Conservation (phyloP, 2,888 invertebrate genomes). For the Luffia ferchaultella region DNA sequence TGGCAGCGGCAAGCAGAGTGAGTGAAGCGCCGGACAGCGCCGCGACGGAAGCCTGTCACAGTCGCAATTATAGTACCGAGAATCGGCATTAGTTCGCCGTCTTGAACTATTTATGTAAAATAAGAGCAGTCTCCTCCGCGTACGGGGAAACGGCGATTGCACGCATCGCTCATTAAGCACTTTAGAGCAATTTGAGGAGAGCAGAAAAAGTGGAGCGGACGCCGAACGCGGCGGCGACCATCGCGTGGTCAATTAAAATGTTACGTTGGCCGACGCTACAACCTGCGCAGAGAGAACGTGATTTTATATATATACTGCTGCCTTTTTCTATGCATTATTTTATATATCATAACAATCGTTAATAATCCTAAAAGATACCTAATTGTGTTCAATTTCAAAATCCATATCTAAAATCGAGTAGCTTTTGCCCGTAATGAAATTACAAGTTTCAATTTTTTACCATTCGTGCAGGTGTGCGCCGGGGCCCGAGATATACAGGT, state of each 20-base stretch:
- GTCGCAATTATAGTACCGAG: constrained; percentile 61
- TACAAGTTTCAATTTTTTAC: no score
- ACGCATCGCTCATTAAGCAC: constrained; percentile 67
- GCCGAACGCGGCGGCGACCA: constrained; percentile 34
- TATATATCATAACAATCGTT: no score
- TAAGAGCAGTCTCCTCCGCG: constrained; percentile 53
- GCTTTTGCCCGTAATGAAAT: no score
- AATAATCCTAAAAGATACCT: no score
- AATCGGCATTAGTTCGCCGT: constrained; percentile 61
- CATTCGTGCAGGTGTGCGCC: no score
- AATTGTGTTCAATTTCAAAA: no score
- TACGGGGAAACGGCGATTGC: constrained; percentile 64
- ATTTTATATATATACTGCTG: no score
- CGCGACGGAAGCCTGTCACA: constrained; percentile 66
- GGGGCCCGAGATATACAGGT: no score
- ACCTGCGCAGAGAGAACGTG: constrained; percentile 20
- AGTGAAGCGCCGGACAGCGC: constrained; percentile 43
- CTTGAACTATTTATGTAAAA: constrained; percentile 64
- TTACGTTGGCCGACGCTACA: constrained; percentile 41
- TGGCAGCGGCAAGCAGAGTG: constrained; percentile 29
- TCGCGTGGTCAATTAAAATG: constrained; percentile 66
- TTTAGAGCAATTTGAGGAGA: constrained; percentile 62
- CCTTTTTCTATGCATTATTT: no score
- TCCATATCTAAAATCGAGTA: no score
- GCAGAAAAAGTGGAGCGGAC: constrained; percentile 58